A percentile compares a stretch with the other conserved stretches of the same genome.
Conservation (phyloP, 1,140 invertebrate species). For the Sitophilus oryzae region DNA sequence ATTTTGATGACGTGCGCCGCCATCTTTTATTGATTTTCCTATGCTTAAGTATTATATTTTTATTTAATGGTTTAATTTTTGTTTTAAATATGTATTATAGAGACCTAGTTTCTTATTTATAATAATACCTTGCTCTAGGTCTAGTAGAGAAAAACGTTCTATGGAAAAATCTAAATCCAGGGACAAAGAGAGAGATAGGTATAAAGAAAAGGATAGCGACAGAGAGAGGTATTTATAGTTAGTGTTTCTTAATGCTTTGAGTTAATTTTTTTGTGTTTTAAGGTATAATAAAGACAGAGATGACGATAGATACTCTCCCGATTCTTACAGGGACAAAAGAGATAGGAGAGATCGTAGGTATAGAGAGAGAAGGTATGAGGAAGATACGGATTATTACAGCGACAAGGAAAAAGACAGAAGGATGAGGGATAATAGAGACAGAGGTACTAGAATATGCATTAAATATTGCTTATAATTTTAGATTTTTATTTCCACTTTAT, state of each 20-base stretch:
- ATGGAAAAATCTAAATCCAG: slow-evolving; percentile 17
- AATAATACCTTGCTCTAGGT: too few relatives aligned
- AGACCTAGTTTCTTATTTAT: too few relatives aligned
- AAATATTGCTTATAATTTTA: neutral
- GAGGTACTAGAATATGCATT: slow-evolving; percentile 28
- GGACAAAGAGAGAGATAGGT: slow-evolving; percentile 24
- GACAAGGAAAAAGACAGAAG: slow-evolving; percentile 39
- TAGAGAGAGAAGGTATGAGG: slow-evolving; percentile 43
- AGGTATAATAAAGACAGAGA: slow-evolving; percentile 14
- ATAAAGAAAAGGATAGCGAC: slow-evolving; percentile 15
- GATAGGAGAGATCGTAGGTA: slow-evolving; percentile 43
- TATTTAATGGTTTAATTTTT: too few relatives aligned
- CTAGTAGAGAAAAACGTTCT: slow-evolving; percentile 21
- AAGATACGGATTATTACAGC: slow-evolving; percentile 43
- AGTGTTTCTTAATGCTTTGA: neutral
- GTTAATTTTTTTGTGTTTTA: slow-evolving; percentile 1
- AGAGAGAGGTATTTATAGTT: slow-evolving; percentile 11
- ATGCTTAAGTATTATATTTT: too few relatives aligned
- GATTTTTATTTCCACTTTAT: too few relatives aligned
- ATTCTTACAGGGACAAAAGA: slow-evolving; percentile 26
- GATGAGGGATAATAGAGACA: slow-evolving; percentile 37
- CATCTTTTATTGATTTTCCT: too few relatives aligned
- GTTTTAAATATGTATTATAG: too few relatives aligned
- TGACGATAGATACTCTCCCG: slow-evolving; percentile 16
- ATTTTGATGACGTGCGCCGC: too few relatives aligned